Conservation (phyloP, 2,113 vertebrate species). For the Ceratotherium simum region DNA sequence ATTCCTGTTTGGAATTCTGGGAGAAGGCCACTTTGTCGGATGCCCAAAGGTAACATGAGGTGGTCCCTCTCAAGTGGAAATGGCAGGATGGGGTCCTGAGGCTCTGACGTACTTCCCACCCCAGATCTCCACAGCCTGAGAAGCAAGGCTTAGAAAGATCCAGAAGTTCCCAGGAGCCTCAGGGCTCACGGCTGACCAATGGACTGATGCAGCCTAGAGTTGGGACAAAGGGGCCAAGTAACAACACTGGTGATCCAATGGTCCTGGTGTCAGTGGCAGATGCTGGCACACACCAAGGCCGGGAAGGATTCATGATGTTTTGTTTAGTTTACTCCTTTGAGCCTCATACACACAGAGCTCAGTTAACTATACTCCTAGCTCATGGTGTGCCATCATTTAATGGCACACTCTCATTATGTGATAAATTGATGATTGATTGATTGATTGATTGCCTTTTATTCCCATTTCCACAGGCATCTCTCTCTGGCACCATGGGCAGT, state of each 20-base stretch:
- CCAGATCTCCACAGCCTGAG: not conserved
- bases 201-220: not conserved
- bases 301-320: accelerated
- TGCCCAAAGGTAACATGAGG: not conserved
- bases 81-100: not conserved
- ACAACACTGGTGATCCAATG: not conserved
- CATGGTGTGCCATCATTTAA: accelerated
- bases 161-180: not conserved
- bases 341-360: accelerated
- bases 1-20: not conserved
- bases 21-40: not conserved
- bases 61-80: not conserved
- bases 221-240: not conserved
- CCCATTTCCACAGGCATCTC: not conserved
- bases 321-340: not conserved
- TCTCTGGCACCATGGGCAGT: not conserved
- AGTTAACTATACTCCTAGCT: not conserved
- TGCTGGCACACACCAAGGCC: too few species aligned
- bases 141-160: not conserved
- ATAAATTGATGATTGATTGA: not conserved
- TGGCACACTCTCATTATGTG: accelerated
- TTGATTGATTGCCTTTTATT: not conserved
- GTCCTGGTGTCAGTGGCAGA: not conserved
- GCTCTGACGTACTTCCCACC: not conserved
- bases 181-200: not conserved